Conservation (phyloP, 1,140 invertebrate species). For the Conus ventricosus region DNA sequence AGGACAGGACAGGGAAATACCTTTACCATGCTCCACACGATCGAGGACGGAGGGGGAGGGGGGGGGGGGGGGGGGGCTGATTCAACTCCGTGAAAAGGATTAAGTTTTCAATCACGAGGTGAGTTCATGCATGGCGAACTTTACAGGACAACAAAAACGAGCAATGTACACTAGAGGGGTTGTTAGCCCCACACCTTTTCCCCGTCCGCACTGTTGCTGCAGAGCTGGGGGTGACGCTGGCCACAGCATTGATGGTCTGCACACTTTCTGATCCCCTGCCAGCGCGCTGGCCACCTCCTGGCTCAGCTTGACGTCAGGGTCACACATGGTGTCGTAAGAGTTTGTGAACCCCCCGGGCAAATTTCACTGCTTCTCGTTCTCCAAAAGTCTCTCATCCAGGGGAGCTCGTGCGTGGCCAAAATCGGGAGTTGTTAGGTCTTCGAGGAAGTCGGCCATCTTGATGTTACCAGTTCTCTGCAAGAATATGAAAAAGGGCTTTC, state of each 20-base stretch:
- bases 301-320: not conserved
- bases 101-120: too few relatives aligned
- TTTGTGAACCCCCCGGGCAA: conserved; percentile 51
- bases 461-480: conserved; percentile 25
- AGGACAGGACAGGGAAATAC: too few relatives aligned
- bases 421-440: conserved; percentile 21
- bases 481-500: not conserved
- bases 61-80: too few relatives aligned
- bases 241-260: conserved; percentile 52
- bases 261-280: conserved; percentile 49
- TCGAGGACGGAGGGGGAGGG: too few relatives aligned
- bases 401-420: conserved; percentile 25
- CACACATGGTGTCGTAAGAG: conserved; percentile 7
- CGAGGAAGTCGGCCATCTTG: conserved; percentile 42
- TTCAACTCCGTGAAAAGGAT: too few relatives aligned
- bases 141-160: too few relatives aligned
- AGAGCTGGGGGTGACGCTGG: conserved; percentile 37
- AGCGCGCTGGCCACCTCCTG: conserved; percentile 21
- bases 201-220: not conserved
- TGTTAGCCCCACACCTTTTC: too few relatives aligned
- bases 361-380: conserved; percentile 52
- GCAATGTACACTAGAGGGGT: too few relatives aligned
- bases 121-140: too few relatives aligned
- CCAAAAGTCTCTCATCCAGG: conserved; percentile 55
- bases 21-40: too few relatives aligned